phyloP scores from a whole-genome alignment of 37 sponge, comb jelly and placozoan genomes.

The Hexactinellida sp. region DNA sequence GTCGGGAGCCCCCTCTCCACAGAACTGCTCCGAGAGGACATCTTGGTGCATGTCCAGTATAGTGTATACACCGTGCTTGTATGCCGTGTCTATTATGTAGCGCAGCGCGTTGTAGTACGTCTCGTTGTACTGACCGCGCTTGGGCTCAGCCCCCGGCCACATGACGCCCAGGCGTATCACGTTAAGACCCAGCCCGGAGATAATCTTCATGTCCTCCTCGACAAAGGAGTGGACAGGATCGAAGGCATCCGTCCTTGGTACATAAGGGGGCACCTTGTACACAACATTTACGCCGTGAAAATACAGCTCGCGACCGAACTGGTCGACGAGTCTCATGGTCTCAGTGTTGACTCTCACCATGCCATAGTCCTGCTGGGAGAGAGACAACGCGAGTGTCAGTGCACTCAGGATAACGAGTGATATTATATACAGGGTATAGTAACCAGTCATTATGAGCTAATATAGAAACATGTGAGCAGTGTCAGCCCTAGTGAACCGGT shows the following conservation, averaged over 20 bases:
- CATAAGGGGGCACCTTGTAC: conserved; percentile 70
- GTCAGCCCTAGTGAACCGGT: too few relatives aligned
- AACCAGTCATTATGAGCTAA: too few relatives aligned
- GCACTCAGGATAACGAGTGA: neutral
- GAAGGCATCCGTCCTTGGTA: conserved; percentile 40
- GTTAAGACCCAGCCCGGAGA: conserved; percentile 55
- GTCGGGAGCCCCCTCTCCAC: conserved; percentile 77
- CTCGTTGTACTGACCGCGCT: conserved; percentile 55
- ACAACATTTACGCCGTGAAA: conserved; percentile 82
- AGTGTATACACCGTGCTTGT: conserved; percentile 50
- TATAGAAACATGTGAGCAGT: too few relatives aligned
- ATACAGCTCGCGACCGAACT: conserved; percentile 42
- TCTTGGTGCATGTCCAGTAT: conserved; percentile 92
- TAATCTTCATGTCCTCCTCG: conserved; percentile 54
- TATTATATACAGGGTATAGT: too few relatives aligned
- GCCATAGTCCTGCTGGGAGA: neutral
- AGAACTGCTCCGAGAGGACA: conserved; percentile 45
- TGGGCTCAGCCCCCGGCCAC: conserved; percentile 86
- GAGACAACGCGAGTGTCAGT: neutral
- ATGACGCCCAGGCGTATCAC: conserved; percentile 68
- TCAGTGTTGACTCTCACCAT: conserved; percentile 33
- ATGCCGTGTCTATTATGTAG: conserved; percentile 38
- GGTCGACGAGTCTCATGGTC: conserved; percentile 45
- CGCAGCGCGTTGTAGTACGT: conserved; percentile 52
- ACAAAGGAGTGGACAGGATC: conserved; percentile 49